Percentiles rank a stretch among this genome's conserved stretches.
phyloP scores from a whole-genome alignment of 2,888 invertebrate genomes.

The Hyles lineata region DNA sequence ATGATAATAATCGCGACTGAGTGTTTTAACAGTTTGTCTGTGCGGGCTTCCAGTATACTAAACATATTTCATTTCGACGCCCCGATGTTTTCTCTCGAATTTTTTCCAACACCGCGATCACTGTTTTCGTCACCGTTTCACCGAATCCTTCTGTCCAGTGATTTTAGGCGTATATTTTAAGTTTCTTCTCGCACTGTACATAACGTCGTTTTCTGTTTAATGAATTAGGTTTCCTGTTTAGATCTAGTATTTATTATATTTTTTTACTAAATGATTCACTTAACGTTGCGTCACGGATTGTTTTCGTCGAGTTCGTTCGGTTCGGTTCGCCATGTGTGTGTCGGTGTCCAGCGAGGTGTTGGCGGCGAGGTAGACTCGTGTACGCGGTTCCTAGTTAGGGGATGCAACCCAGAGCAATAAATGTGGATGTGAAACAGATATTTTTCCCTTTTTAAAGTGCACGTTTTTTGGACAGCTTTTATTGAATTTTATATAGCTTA shows the following conservation, averaged over 20 bases:
- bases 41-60: constrained; percentile 83
- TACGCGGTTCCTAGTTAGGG: constrained; percentile 67
- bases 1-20: constrained; percentile 81
- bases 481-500: constrained; percentile 51
- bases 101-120: background rate
- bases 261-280: constrained; percentile 24
- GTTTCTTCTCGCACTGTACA: constrained; percentile 72
- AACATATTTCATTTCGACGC: constrained; percentile 68
- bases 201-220: constrained; percentile 54
- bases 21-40: constrained; percentile 80
- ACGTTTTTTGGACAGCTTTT: constrained; percentile 64
- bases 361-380: constrained; percentile 32
- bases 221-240: constrained; percentile 64
- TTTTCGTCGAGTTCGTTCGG: constrained; percentile 14
- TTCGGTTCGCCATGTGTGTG: constrained; percentile 9
- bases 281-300: constrained; percentile 9
- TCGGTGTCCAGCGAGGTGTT: constrained; percentile 1
- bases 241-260: constrained; percentile 72
- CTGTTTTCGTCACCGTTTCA: background rate
- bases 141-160: constrained; percentile 59
- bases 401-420: constrained; percentile 75
- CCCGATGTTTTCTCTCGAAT: constrained; percentile 41
- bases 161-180: constrained; percentile 46
- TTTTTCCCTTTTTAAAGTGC: constrained; percentile 55
- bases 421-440: constrained; percentile 75